Percentiles rank a stretch among this genome's conserved stretches.
These are phyloP conservation scores for Notocelia uddmanniana DNA, from an alignment of 2,888 invertebrate species.

Conservation along the genomic window DNA sequence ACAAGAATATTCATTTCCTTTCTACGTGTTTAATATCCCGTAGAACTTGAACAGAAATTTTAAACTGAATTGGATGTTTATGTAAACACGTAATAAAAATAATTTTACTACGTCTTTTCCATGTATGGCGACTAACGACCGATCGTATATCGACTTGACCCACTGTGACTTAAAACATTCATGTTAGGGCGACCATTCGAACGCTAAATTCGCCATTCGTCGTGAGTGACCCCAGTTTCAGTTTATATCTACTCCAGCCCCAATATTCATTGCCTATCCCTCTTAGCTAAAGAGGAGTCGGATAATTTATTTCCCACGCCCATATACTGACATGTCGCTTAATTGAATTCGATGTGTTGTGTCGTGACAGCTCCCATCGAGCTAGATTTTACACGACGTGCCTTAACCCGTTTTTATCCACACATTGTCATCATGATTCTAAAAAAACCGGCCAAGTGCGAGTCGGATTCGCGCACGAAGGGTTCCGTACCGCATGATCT, in stretches of 20 bases:
- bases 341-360: conserved; percentile 20
- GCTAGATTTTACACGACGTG: conserved; percentile 2
- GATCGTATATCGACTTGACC: too few relatives aligned
- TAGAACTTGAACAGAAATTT: background rate
- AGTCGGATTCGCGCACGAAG: too few relatives aligned
- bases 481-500: too few relatives aligned
- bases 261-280: conserved; percentile 35
- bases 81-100: too few relatives aligned
- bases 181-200: conserved; percentile 5
- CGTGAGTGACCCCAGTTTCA: conserved; percentile 4
- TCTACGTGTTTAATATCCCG: background rate
- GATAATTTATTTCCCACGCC: conserved; percentile 28
- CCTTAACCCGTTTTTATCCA: background rate
- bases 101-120: background rate
- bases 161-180: conserved; percentile 22
- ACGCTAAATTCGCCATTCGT: conserved; percentile 27
- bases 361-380: background rate
- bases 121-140: background rate
- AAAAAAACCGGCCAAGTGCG: too few relatives aligned
- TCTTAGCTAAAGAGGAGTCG: conserved; percentile 22
- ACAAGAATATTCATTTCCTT: background rate
- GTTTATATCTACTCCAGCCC: conserved; percentile 37
- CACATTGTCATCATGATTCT: background rate
- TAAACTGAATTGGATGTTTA: background rate
- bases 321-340: background rate